Conservation (phyloP, 2,113 vertebrate genomes). For the Glareola pratincola region DNA sequence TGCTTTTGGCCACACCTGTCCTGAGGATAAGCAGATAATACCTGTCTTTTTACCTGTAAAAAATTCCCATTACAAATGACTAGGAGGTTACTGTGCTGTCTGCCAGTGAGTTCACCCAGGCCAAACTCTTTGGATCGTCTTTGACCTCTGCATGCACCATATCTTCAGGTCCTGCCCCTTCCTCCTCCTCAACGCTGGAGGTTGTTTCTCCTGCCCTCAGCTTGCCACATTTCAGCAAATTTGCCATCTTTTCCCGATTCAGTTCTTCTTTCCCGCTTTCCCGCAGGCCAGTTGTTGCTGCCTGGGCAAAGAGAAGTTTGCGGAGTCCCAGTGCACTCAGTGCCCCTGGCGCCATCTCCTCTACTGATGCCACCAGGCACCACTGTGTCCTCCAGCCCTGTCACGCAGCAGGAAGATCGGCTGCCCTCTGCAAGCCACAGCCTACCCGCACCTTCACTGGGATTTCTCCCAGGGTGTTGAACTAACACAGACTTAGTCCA, state of each 20-base stretch:
- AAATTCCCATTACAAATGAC: not conserved
- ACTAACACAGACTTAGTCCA: not conserved
- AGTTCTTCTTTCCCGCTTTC: not conserved
- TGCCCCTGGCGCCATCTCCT: not conserved
- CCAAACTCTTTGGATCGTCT: not conserved
- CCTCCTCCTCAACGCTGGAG: not conserved
- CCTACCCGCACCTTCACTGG: not conserved
- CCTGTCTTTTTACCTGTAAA: not conserved
- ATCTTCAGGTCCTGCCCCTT: not conserved
- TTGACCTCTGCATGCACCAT: not conserved
- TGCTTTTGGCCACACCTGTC: not conserved
- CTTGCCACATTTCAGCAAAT: not conserved
- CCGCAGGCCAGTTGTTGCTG: not conserved
- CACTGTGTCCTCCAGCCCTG: not conserved
- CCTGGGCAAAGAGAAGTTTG: not conserved
- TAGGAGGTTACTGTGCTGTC: not conserved
- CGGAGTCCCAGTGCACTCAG: not conserved
- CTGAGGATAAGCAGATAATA: not conserved
- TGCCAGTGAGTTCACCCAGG: not conserved
- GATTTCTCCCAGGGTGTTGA: not conserved
- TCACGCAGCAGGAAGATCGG: not conserved
- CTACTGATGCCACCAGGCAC: not conserved
- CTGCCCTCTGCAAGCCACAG: not conserved
- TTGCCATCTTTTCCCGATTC: not conserved
- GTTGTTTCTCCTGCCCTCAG: not conserved